Base-by-base conservation (phyloP, 2,797 vertebrate species). In the Crocodylus rhombifer region DNA sequence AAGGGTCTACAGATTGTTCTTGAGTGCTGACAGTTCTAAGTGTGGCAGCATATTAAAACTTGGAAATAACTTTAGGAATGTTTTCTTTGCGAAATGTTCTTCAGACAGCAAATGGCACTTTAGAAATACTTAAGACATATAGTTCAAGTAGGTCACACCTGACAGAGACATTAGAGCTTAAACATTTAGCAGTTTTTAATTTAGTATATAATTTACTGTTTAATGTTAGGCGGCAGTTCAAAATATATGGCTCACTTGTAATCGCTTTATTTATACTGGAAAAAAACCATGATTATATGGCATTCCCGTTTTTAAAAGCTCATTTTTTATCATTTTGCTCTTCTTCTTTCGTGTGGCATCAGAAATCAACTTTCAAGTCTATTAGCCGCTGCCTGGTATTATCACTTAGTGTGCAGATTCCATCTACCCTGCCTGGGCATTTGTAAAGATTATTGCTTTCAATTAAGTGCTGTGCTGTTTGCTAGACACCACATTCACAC, bases 41-140 rank as follows among this genome's bases (percentile, higher is more conserved):
- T 4, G 64, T 79, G 89, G 15, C 83, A 92, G 60, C 69, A 57
- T 28, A 28, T 57, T 90, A 79, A 82, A 86, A 86, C 61, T 73
- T 83, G 79, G 58, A 78, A 93, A 73, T 88, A 91, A 94, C 90
- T 95, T 91, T 14, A 91, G 77, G 69, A 92, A 94, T 63, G 14
- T 85, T 94, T 94, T 88, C 1, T 3, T 25, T 63, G 57, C 84
- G 88, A 94, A 87, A 56, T 51, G 30, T 63, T 79, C 79, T 91
- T n/a, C 13, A 94, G 86, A 82, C 6, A 76, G 88, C 55, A 94
- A 86, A 69, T 60, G 80, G 14, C 88, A 79, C 67, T 63, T 86
- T 79, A 71, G 63, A 60, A 51, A 57, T 79, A 64, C 17, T 15
- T 60, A 80, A 76, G 30, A 51, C 17, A 91, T 63, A 91, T 88